Evolutionary conservation across 2,797 vertebrate species (phyloP).

Genomic region (Parauchenoglanis punctatus): DNA sequence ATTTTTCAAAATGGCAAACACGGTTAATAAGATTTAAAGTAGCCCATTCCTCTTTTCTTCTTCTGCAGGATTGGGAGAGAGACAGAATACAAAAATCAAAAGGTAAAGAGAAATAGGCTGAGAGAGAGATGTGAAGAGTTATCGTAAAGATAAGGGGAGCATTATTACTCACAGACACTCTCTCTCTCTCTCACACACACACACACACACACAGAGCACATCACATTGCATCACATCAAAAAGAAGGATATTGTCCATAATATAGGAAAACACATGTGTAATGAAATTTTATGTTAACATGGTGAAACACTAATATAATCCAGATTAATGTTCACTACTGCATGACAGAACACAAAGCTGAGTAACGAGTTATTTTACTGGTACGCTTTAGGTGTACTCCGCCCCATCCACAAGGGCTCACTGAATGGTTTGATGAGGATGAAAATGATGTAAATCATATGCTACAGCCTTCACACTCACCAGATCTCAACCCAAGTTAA

Average conservation of each 20-base stretch:
- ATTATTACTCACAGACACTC: too few species aligned
- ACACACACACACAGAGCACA: not conserved
- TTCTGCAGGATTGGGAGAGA: conserved; percentile 42
- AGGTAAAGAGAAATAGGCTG: not conserved
- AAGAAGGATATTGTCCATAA: too few species aligned
- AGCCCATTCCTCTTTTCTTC: conserved; percentile 74
- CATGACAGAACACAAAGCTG: not conserved
- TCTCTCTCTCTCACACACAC: too few species aligned
- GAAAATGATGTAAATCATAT: not conserved
- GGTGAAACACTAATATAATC: too few species aligned
- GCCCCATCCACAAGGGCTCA: too few species aligned
- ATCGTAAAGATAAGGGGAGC: not conserved
- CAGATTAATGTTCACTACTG: too few species aligned
- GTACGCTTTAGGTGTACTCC: too few species aligned
- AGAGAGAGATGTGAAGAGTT: not conserved
- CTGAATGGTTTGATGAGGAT: too few species aligned
- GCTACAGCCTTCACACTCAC: not conserved
- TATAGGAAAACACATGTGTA: too few species aligned
- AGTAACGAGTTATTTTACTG: not conserved
- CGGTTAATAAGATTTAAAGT: too few species aligned
- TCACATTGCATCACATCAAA: too few species aligned
- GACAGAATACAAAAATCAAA: not conserved
- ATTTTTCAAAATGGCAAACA: not conserved
- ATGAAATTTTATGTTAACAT: too few species aligned
- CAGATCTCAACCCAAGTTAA: not conserved